Conservation (phyloP, 2,797 vertebrate species). For the Paguma larvata region DNA sequence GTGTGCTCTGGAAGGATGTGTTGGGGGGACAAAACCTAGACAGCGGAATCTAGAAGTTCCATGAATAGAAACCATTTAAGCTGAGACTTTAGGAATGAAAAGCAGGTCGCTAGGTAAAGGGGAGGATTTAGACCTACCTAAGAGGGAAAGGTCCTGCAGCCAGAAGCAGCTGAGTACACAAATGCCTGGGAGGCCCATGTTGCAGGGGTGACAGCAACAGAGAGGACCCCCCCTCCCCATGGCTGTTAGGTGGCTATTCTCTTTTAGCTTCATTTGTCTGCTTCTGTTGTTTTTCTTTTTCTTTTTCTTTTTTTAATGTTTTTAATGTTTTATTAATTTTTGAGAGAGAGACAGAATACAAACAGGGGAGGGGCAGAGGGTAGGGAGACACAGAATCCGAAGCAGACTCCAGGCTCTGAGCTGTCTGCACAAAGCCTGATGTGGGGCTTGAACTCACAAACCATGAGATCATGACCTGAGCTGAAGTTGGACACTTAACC, state of each 20-base stretch:
- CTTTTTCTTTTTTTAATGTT: too few species aligned
- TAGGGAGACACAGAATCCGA: too few species aligned
- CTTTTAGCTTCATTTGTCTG: neutral
- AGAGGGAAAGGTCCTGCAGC: neutral
- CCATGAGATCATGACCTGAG: too few species aligned
- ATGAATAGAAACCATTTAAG: neutral
- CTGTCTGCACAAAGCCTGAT: too few species aligned
- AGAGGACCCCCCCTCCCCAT: neutral
- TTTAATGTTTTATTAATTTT: too few species aligned
- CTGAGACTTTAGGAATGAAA: neutral
- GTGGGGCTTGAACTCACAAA: too few species aligned
- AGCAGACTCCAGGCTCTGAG: too few species aligned
- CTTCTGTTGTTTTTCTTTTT: neutral
- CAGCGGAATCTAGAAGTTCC: neutral
- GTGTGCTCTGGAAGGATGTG: neutral
- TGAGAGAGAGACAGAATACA: too few species aligned
- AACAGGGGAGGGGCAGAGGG: too few species aligned
- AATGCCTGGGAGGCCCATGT: neutral
- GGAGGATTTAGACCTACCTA: rapidly evolving
- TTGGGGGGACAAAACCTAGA: neutral
- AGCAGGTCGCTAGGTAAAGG: neutral
- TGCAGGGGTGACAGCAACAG: rapidly evolving
- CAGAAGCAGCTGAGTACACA: neutral
- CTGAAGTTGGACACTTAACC: too few species aligned
- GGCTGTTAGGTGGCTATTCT: neutral